Percentiles rank a stretch among this genome's conserved stretches.
Conservation (phyloP, 2,888 invertebrate genomes). For the Criorhina ranunculi region DNA sequence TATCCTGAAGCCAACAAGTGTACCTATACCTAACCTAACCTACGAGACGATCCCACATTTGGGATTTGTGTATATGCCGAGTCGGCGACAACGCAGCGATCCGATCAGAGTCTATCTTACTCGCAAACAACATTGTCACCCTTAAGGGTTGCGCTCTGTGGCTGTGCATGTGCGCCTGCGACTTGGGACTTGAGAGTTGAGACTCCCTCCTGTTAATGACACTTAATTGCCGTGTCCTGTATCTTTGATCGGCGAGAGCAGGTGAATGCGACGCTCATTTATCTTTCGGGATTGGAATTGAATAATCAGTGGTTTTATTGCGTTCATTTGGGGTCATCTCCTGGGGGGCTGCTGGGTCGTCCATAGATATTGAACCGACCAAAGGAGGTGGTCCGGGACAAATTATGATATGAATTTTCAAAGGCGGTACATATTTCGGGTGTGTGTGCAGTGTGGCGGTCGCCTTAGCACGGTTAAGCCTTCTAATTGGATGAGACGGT, state of each 20-base stretch:
- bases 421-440: slow-evolving; percentile 20
- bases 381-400: slow-evolving; percentile 57
- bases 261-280: slow-evolving; percentile 74
- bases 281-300: slow-evolving; percentile 64
- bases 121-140: slow-evolving; percentile 65
- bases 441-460: background rate
- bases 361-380: slow-evolving; percentile 21
- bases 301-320: slow-evolving; percentile 76
- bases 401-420: slow-evolving; percentile 60
- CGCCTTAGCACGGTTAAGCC: background rate
- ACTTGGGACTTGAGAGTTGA: background rate
- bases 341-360: slow-evolving; percentile 28
- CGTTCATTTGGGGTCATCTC: slow-evolving; percentile 67
- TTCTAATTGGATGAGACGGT: slow-evolving; percentile 31
- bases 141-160: slow-evolving; percentile 67
- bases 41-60: slow-evolving; percentile 24
- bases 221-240: slow-evolving; percentile 76
- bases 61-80: slow-evolving; percentile 49
- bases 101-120: slow-evolving; percentile 11
- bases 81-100: slow-evolving; percentile 63
- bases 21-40: too few species aligned
- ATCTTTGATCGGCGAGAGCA: slow-evolving; percentile 73
- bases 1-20: slow-evolving; percentile 76
- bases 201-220: slow-evolving; percentile 74
- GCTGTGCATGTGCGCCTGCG: slow-evolving; percentile 19